phyloP scores from a whole-genome alignment of 2,888 invertebrate genomes.

The Gerris lacustris region DNA sequence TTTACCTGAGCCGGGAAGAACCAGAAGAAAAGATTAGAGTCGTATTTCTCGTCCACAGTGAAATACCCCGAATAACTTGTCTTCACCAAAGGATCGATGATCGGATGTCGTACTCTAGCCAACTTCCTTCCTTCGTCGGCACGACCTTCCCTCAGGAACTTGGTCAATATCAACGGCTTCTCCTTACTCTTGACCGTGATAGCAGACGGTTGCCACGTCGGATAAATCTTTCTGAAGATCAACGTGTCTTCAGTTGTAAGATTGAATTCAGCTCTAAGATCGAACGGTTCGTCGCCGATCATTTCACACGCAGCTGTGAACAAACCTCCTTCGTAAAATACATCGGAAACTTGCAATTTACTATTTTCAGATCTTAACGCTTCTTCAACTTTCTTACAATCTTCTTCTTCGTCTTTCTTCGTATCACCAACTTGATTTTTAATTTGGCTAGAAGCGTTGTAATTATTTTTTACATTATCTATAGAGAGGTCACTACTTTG shows the following conservation, averaged over 20 bases:
- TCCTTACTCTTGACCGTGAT: constrained; percentile 31
- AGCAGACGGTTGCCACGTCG: constrained; percentile 25
- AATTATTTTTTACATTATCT: too few relatives aligned
- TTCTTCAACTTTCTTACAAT: too few relatives aligned
- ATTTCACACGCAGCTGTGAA: background rate
- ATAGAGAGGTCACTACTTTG: too few relatives aligned
- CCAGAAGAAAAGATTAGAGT: constrained; percentile 42
- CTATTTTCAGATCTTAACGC: too few relatives aligned
- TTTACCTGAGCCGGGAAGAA: constrained; percentile 37
- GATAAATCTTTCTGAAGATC: constrained; percentile 23
- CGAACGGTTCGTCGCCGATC: background rate
- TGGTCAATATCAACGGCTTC: constrained; percentile 38
- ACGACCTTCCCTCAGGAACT: constrained; percentile 34
- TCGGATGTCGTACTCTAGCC: constrained; percentile 24
- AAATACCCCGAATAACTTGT: constrained; percentile 49
- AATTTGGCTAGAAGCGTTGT: too few relatives aligned
- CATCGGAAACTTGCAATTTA: background rate
- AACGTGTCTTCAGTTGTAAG: background rate
- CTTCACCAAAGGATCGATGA: constrained; percentile 34
- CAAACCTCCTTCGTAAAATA: background rate
- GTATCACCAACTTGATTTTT: too few relatives aligned
- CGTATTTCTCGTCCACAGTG: constrained; percentile 45
- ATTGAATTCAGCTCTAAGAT: background rate
- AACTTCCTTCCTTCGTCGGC: constrained; percentile 32
- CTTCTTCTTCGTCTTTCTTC: too few relatives aligned